Conservation (phyloP, 2,888 invertebrate genomes). For the Sylvicola cinctus region DNA sequence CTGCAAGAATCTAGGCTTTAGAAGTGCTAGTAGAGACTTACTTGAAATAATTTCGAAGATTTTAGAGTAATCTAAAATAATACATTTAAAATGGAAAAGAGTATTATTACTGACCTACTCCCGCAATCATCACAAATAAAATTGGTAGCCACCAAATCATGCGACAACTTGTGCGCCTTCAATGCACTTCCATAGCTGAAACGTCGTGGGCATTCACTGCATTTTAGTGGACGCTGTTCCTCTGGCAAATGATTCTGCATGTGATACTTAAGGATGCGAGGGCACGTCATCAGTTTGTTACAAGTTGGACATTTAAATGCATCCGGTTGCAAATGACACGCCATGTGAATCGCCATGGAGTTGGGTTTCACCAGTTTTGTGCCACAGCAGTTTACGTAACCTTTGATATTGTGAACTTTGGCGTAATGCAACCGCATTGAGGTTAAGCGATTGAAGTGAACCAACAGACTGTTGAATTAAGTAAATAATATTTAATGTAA, state of each 20-base stretch:
- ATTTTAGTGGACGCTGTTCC: conserved; percentile 8
- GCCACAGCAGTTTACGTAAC: conserved; percentile 10
- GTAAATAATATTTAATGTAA: too few species aligned
- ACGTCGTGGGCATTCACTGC: conserved; percentile 9
- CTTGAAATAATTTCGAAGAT: too few species aligned
- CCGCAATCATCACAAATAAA: conserved; percentile 11
- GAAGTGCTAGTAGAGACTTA: too few species aligned
- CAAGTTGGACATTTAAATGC: conserved; percentile 11
- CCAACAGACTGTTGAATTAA: too few species aligned
- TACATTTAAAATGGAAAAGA: too few species aligned
- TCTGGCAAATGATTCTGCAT: conserved; percentile 11
- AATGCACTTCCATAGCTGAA: conserved; percentile 10
- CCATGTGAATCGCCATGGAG: conserved; percentile 10
- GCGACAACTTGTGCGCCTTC: conserved; percentile 8
- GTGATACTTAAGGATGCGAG: conserved; percentile 10
- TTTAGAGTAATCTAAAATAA: too few species aligned
- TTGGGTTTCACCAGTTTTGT: conserved; percentile 8
- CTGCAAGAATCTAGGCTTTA: too few species aligned
- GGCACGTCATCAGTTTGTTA: conserved; percentile 10
- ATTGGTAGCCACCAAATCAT: conserved; percentile 9
- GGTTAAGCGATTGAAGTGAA: conserved; percentile 6
- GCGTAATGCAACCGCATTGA: conserved; percentile 9
- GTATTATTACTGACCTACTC: conserved; percentile 8
- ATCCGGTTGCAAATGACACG: conserved; percentile 10
- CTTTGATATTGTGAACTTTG: conserved; percentile 8